phyloP scores from a whole-genome alignment of 2,113 vertebrate genomes.

The Pyxicephalus adspersus region DNA sequence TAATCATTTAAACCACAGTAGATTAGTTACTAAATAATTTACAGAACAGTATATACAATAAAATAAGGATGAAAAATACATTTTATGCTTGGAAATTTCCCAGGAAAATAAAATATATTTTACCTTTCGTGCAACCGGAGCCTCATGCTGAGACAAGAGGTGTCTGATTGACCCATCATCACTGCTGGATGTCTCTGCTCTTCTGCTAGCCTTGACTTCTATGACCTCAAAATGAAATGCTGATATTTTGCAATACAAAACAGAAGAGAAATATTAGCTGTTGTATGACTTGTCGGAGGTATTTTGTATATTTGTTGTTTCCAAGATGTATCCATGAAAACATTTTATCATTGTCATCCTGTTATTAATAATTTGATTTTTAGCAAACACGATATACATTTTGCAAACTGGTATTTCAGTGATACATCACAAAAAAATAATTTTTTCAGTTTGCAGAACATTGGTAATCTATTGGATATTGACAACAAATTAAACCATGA shows the following conservation, averaged over 20 bases:
- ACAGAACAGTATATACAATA: background rate
- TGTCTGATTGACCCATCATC: slow-evolving; percentile 68
- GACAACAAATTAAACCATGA: no score
- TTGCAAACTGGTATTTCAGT: no score
- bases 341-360: no score
- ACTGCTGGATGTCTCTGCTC: slow-evolving; percentile 67
- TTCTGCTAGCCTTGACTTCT: slow-evolving; percentile 63
- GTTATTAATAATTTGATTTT: no score
- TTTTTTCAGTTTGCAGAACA: no score
- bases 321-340: no score
- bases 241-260: slow-evolving; percentile 69
- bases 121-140: slow-evolving; percentile 62
- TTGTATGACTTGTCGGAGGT: slow-evolving; percentile 57
- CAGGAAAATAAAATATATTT: slow-evolving; percentile 57
- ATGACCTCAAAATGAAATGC: slow-evolving; percentile 64
- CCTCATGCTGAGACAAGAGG: slow-evolving; percentile 67
- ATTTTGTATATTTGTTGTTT: background rate
- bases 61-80: slow-evolving; percentile 33
- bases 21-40: background rate
- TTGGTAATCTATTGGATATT: no score
- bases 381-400: no score
- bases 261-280: slow-evolving; percentile 62
- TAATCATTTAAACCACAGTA: background rate
- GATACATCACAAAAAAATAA: no score
- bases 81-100: slow-evolving; percentile 73